Conservation (phyloP, 2,888 invertebrate species). For the Drosophila birchii region DNA sequence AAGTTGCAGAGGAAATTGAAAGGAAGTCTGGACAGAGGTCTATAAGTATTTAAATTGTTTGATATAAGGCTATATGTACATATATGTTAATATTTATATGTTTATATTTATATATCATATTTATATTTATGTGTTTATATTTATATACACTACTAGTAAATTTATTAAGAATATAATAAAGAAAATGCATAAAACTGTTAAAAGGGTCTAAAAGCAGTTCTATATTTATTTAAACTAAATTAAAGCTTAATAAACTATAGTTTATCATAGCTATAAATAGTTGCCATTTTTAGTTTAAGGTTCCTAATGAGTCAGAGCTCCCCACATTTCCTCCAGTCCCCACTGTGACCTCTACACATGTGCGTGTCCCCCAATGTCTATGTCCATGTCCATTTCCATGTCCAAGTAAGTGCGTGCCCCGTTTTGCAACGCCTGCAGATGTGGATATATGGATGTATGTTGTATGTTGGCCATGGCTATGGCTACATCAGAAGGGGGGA, state of each 20-base stretch:
- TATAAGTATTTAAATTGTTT: background rate
- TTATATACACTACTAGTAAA: too few relatives aligned
- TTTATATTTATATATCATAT: too few relatives aligned
- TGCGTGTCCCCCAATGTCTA: slow-evolving; percentile 49
- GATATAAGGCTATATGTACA: background rate
- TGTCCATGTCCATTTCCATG: slow-evolving; percentile 35
- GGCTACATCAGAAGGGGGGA: background rate
- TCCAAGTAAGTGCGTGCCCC: slow-evolving; percentile 53
- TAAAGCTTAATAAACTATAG: background rate
- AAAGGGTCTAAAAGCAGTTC: background rate
- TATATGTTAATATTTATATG: background rate
- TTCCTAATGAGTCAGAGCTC: too few relatives aligned
- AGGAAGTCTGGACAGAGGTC: background rate
- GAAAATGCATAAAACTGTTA: background rate
- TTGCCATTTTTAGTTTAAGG: background rate
- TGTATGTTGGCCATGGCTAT: slow-evolving; percentile 34
- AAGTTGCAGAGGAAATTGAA: background rate
- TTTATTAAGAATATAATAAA: too few relatives aligned
- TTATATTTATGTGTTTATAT: too few relatives aligned
- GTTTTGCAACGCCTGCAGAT: slow-evolving; percentile 75
- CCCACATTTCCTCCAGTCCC: too few relatives aligned
- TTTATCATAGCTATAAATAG: background rate
- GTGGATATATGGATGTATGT: slow-evolving; percentile 33
- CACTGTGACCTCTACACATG: slow-evolving; percentile 24
- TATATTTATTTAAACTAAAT: too few relatives aligned